Base-by-base conservation (phyloP, 1,140 invertebrate species). In the Ceratitis capitata region DNA sequence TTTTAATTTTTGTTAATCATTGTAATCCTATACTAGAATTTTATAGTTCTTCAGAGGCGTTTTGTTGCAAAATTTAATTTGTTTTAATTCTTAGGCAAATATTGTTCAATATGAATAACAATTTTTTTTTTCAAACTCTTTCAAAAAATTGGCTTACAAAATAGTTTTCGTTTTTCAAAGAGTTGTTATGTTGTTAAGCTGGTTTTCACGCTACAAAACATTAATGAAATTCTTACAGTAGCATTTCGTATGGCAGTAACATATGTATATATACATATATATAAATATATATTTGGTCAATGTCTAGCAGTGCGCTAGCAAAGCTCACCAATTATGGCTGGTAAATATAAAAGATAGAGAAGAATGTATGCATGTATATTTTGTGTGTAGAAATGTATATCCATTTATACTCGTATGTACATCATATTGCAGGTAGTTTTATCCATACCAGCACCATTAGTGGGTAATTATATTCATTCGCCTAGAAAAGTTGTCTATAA, bases 161-260 rank as follows among this genome's bases (percentile, higher is more conserved):
- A 45, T 78, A 78, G 69, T 78, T 78, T 78, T 78, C 39, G 39
- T 47, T 39, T n/a, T n/a, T n/a, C n/a, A n/a, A n/a, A n/a, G n/a
- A n/a, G n/a, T n/a, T n/a, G n/a, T n/a, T 0, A 45, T 45, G 39
- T 47, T 78, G 69, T 78, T 14, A 45, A 78, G 19, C 39, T 78
- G 69, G 69, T 78, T 78, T 78, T 45, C 45, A 7, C n/a, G 39
- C 69, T 45, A n/a, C 3, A 23, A 12, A 16, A 10, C 2, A n/a
- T 78, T 78, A 45, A 78, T 45, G 29, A 45, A 78, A 78, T 78
- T 78, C 35, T 78, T 78, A n/a, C 69, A 42, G 39, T 78, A 42
- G 69, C 69, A 32, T 12, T 74, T 42, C 42, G 64, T 45, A 19
- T 14, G 69, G 45, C 45, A 78, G 39, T 39, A 39, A 45, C 69